These are phyloP conservation scores for Corythoichthys intestinalis DNA, from an alignment of 2,113 vertebrate species.

Conservation along the genomic window DNA sequence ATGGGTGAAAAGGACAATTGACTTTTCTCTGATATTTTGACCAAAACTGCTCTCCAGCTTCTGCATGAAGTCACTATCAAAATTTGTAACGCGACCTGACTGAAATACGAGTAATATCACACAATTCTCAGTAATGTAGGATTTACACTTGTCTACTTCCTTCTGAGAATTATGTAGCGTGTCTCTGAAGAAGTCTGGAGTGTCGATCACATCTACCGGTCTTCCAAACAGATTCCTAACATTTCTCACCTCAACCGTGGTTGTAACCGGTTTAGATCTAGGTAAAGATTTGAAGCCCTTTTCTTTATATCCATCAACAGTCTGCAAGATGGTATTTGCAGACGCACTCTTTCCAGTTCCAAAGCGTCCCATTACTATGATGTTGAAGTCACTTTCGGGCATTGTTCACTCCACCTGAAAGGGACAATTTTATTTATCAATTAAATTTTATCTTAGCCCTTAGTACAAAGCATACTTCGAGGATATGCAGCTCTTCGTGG, in stretches of 20 bases:
- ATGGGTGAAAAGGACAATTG: background rate
- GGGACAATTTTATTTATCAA: too few relatives aligned
- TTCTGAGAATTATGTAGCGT: background rate
- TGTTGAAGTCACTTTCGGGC: background rate
- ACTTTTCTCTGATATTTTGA: conserved; percentile 7
- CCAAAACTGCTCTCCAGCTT: conserved; percentile 14
- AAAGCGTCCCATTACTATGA: conserved; percentile 29
- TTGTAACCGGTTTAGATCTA: conserved; percentile 24
- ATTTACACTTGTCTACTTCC: conserved; percentile 20
- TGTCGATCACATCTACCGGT: background rate
- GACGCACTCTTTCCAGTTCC: conserved; percentile 38
- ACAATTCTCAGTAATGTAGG: conserved; percentile 11
- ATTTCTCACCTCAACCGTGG: background rate
- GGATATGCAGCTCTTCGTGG: too few relatives aligned
- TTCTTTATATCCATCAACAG: rapidly evolving
- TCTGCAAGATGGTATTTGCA: conserved; percentile 34
- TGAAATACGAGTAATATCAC: conserved; percentile 29
- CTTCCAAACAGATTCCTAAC: background rate
- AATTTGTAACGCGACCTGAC: conserved; percentile 18
- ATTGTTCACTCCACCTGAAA: too few relatives aligned
- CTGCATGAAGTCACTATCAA: conserved; percentile 14
- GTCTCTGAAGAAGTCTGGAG: background rate
- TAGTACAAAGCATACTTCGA: too few relatives aligned
- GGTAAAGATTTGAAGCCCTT: conserved; percentile 9
- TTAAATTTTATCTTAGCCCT: too few relatives aligned